Evolutionary conservation across 2,888 invertebrate genomes (phyloP).

Genomic region (Troides aeacus): DNA sequence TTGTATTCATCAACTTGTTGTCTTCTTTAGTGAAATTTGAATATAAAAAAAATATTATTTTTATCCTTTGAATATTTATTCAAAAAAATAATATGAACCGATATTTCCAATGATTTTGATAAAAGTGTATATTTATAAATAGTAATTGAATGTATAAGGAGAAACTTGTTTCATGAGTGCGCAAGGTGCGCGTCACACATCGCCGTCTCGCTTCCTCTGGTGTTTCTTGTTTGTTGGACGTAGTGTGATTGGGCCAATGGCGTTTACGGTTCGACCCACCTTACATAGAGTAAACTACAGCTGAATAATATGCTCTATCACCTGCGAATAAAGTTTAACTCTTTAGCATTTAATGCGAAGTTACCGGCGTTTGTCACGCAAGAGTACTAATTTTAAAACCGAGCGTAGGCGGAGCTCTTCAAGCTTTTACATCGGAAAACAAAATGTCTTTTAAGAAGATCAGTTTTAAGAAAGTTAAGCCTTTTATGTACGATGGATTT

Average conservation of each 20-base stretch:
- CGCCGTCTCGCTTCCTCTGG: constrained; percentile 68
- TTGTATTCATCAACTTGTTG: neutral
- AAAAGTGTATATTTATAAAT: constrained; percentile 2
- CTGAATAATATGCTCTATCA: constrained; percentile 73
- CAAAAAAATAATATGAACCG: neutral
- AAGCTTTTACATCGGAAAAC: constrained; percentile 77
- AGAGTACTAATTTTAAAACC: constrained; percentile 80
- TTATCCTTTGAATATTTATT: neutral
- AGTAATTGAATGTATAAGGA: neutral
- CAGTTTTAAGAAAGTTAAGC: constrained; percentile 77
- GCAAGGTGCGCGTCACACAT: constrained; percentile 39
- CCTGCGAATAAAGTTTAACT: constrained; percentile 77
- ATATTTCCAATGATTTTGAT: neutral
- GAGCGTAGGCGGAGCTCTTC: constrained; percentile 79
- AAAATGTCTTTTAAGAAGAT: constrained; percentile 78
- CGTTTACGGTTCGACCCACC: constrained; percentile 78
- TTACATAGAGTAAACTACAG: constrained; percentile 71
- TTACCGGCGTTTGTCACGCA: constrained; percentile 79
- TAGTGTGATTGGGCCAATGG: constrained; percentile 75
- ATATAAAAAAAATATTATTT: constrained; percentile 7
- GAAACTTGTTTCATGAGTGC: constrained; percentile 4
- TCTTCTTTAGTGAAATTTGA: constrained; percentile 22
- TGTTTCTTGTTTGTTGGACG: constrained; percentile 77
- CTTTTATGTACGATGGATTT: constrained; percentile 73
- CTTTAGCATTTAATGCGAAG: constrained; percentile 74